Percentiles rank a stretch among this genome's conserved stretches.
Evolutionary conservation across 2,797 vertebrate genomes (phyloP).

Genomic region (Myotis pilosus): DNA sequence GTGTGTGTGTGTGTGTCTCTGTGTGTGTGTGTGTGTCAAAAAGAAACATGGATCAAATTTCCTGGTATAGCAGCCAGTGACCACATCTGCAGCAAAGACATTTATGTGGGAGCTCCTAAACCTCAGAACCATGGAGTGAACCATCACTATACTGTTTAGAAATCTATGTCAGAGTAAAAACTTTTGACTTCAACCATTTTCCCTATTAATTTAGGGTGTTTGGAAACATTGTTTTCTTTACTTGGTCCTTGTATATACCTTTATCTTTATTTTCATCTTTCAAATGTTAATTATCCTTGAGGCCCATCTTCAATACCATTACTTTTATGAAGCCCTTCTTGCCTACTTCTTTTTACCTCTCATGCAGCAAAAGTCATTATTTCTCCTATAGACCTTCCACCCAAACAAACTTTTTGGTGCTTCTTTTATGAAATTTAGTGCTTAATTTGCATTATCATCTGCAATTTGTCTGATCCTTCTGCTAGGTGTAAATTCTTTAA

Average conservation of each 20-base stretch:
- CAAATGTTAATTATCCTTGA: not conserved
- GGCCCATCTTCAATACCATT: not conserved
- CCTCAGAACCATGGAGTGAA: slow-evolving; percentile 79
- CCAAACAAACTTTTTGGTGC: not conserved
- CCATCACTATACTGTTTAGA: slow-evolving; percentile 82
- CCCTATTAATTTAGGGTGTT: slow-evolving; percentile 69
- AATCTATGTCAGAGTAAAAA: slow-evolving; percentile 73
- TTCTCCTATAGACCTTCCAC: not conserved
- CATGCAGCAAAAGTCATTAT: not conserved
- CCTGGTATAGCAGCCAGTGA: slow-evolving; percentile 75
- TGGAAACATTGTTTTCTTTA: slow-evolving; percentile 57
- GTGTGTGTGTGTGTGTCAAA: not conserved
- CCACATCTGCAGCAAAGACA: slow-evolving; percentile 78
- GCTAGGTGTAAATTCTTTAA: not conserved
- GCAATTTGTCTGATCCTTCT: not conserved
- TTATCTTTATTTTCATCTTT: not conserved
- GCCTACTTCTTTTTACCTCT: not conserved
- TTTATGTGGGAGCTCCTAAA: slow-evolving; percentile 80
- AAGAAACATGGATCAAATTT: slow-evolving; percentile 59
- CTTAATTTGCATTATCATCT: slow-evolving; percentile 28
- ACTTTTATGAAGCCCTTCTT: not conserved
- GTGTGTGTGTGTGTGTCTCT: not conserved
- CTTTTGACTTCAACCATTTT: slow-evolving; percentile 61
- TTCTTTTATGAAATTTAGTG: slow-evolving; percentile 11
- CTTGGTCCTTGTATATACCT: not conserved